These are phyloP conservation scores for Pholis gunnellus DNA, from an alignment of 2,113 vertebrate genomes.

Conservation along the genomic window DNA sequence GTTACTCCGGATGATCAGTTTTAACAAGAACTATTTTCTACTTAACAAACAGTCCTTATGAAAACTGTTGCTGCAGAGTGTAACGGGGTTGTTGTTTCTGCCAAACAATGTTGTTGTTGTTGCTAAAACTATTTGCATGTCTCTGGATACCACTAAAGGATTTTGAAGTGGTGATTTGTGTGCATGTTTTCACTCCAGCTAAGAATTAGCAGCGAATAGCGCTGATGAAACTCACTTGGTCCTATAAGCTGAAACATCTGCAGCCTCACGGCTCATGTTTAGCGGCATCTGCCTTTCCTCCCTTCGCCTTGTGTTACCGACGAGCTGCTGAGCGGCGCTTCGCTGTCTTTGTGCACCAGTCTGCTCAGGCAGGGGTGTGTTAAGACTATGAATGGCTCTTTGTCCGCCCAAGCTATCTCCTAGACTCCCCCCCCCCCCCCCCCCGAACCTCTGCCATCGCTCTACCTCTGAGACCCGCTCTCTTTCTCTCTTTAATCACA, in stretches of 20 bases:
- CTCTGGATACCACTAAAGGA: background rate
- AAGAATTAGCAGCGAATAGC: background rate
- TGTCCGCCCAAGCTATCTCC: conserved; percentile 51
- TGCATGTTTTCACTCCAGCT: background rate
- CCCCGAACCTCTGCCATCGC: conserved; percentile 5
- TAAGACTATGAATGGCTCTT: conserved; percentile 58
- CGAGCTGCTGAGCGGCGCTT: conserved; percentile 8
- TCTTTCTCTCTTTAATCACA: conserved; percentile 26
- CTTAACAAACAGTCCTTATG: background rate
- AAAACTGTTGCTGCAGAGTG: background rate
- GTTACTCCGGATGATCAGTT: background rate
- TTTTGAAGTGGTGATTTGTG: background rate
- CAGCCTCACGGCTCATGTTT: background rate
- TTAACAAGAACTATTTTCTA: background rate
- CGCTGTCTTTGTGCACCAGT: conserved; percentile 13
- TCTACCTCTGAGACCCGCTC: conserved; percentile 18
- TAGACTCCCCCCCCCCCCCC: conserved; percentile 6
- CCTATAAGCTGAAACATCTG: background rate
- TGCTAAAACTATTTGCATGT: background rate
- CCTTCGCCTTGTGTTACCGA: background rate
- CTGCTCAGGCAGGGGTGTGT: conserved; percentile 30
- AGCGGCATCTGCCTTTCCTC: background rate
- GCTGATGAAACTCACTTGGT: background rate
- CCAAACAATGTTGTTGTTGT: background rate
- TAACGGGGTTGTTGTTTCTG: background rate